Evolutionary conservation across 2,113 vertebrate species (phyloP), one percentile per base, ranked within the genome.

Genomic region (Neogobius melanostomus): DNA sequence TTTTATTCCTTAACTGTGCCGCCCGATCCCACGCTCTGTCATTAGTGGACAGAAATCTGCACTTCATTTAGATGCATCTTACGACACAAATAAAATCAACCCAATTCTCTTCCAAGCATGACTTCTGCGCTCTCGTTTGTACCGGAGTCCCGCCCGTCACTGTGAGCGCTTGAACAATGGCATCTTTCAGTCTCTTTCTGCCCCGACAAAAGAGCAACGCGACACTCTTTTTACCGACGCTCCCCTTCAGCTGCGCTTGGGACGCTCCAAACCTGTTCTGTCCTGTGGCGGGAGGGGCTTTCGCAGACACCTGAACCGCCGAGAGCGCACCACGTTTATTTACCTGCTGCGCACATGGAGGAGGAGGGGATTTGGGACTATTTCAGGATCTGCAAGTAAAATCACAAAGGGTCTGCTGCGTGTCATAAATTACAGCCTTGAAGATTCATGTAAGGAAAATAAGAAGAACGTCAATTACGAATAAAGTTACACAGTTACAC

Each of bases 121-220:
- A 8, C 57, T 60, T 28, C 12, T 10, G 6, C 11, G 12, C 10
- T 43, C 57, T 15, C 3, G 12, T 16, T 28, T 16, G 50, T 42
- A 15, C 46, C 9, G 1, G 28, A 14, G 49, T 51, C 17, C 54
- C 28, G 11, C 17, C 42, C 47, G 42, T 56, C 49, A 11, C 81
- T 79, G 82, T 73, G 82, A 85, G 76, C 78, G 68, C 60, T 71
- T 72, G 72, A 76, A 89, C 90, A 90, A 88, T 64, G 70, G 78
- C 77, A 74, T 81, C 88, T 86, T 88, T 91, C 87, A 90, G 63
- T 44, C 64, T 81, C 82, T 87, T 78, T 83, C 72, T 67, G 43
- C 45, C 3, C 47, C 51, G 76, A 91, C 89, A 88, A 91, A 87
- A 83, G 81, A 71, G 82, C 87, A 88, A 90, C 85, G 76, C 64